phyloP scores from a whole-genome alignment of 1,140 invertebrate genomes.

The Ceratina japonica region DNA sequence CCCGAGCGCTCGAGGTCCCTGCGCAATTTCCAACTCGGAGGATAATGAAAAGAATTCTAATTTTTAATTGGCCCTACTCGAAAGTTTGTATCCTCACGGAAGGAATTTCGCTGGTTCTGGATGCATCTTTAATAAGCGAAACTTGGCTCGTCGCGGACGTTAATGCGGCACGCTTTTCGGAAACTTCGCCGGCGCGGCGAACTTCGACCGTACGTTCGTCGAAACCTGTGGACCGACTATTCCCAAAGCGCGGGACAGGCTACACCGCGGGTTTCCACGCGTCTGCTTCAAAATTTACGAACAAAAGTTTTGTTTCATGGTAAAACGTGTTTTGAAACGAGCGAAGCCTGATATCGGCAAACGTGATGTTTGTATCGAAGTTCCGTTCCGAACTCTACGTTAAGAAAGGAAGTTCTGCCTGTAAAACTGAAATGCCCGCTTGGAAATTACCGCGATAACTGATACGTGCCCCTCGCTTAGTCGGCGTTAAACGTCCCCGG shows the following conservation, averaged over 20 bases:
- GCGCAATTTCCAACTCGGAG: not conserved
- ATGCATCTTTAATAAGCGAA: constrained; percentile 20
- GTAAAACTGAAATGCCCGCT: too few relatives aligned
- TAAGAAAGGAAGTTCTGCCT: too few relatives aligned
- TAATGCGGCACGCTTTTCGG: not conserved
- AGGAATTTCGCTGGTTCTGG: not conserved
- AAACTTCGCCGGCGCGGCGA: constrained; percentile 8
- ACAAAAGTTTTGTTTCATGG: constrained; percentile 12
- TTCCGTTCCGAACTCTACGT: too few relatives aligned
- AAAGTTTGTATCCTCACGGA: not conserved
- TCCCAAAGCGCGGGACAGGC: not conserved
- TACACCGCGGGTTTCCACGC: not conserved
- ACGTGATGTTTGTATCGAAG: not conserved
- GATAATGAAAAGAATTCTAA: too few relatives aligned
- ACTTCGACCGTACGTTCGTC: not conserved
- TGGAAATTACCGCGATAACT: too few relatives aligned
- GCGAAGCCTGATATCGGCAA: not conserved
- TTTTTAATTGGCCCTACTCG: not conserved
- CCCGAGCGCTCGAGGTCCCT: not conserved
- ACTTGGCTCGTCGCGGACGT: not conserved
- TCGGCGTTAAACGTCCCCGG: too few relatives aligned
- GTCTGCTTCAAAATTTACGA: constrained; percentile 34
- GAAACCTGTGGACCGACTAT: not conserved
- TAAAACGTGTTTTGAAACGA: not conserved
- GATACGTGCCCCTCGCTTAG: too few relatives aligned